Conservation (phyloP, 2,797 vertebrate species). For the Leptoclinus maculatus region DNA sequence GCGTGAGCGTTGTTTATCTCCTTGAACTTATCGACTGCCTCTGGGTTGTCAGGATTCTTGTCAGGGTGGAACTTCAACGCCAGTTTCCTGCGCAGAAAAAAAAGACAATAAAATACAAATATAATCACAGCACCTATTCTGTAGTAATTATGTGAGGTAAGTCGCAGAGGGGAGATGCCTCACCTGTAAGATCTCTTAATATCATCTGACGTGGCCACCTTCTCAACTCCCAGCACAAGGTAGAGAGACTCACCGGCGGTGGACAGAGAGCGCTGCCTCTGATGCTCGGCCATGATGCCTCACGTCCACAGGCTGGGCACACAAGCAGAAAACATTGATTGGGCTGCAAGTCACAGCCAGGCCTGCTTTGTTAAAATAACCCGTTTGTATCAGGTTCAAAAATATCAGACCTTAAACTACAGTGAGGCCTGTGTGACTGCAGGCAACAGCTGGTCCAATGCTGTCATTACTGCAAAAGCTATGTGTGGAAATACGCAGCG, state of each 20-base stretch:
- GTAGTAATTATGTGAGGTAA: no score
- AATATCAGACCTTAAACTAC: neutral
- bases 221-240: conserved; percentile 93
- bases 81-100: conserved; percentile 87
- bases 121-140: neutral
- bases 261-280: conserved; percentile 97
- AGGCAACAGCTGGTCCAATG: conserved; percentile 44
- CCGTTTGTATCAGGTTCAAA: neutral
- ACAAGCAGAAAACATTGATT: conserved; percentile 39
- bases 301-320: conserved; percentile 72
- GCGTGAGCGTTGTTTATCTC: conserved; percentile 99
- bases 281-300: conserved; percentile 93
- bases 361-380: neutral
- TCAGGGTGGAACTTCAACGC: conserved; percentile 98
- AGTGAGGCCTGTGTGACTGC: conserved; percentile 33
- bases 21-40: conserved; percentile 97
- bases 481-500: neutral
- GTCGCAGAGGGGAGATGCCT: conserved; percentile 32
- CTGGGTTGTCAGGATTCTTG: conserved; percentile 99
- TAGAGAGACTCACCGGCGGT: conserved; percentile 97
- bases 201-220: conserved; percentile 94
- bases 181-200: conserved; percentile 99
- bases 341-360: neutral
- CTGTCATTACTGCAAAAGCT: conserved; percentile 15
- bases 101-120: neutral